A percentile compares a stretch with the other conserved stretches of the same genome.
phyloP scores from a whole-genome alignment of 2,113 vertebrate species.

The Thalassarche chlororhynchos region DNA sequence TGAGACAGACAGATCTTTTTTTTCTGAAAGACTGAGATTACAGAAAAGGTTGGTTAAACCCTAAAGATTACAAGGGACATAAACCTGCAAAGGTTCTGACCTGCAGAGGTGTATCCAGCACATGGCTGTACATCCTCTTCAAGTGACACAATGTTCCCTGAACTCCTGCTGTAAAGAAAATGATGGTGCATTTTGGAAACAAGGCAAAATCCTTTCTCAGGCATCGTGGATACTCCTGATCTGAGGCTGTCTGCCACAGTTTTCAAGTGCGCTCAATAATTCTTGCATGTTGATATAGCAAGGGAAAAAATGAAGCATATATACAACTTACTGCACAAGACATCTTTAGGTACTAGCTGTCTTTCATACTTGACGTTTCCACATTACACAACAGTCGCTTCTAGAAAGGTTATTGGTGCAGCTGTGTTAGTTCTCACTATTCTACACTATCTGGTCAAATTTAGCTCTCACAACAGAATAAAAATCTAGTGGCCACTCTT shows the following conservation, averaged over 20 bases:
- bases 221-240: not conserved
- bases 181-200: not conserved
- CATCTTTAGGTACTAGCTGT: not conserved
- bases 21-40: not conserved
- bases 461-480: not conserved
- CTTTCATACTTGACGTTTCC: not conserved
- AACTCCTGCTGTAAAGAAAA: not conserved
- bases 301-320: not conserved
- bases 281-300: not conserved
- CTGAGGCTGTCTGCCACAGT: not conserved
- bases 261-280: not conserved
- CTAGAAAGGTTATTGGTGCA: not conserved
- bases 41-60: not conserved
- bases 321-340: not conserved
- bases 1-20: not conserved
- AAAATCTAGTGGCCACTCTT: not conserved
- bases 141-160: not conserved
- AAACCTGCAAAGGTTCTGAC: not conserved
- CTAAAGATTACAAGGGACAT: not conserved
- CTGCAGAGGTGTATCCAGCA: not conserved
- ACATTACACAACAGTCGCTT: not conserved
- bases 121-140: not conserved
- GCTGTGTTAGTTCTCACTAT: not conserved
- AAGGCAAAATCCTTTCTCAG: not conserved
- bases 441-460: not conserved